Percentiles rank a stretch among this genome's conserved stretches.
Conservation (phyloP, 2,797 vertebrate species). For the Poecilia wingei region DNA sequence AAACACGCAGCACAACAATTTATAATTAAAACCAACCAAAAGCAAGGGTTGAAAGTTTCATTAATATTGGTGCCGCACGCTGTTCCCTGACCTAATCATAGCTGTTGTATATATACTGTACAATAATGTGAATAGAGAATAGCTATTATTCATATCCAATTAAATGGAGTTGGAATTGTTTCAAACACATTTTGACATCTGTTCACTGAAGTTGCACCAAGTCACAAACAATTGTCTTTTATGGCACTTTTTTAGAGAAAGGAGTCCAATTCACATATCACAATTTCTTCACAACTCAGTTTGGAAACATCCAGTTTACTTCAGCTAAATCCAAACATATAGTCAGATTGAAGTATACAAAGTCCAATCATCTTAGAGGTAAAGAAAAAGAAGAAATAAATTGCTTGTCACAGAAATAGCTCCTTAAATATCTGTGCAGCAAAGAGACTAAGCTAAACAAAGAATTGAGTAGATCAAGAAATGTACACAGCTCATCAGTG, state of each 20-base stretch:
- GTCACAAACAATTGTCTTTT: not conserved
- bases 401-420: not conserved
- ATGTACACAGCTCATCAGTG: not conserved
- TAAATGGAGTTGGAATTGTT: not conserved
- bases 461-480: not conserved
- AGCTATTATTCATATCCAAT: not conserved
- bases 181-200: not conserved
- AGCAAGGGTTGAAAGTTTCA: constrained; percentile 64
- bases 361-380: not conserved
- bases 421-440: not conserved
- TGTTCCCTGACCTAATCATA: constrained; percentile 54
- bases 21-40: constrained; percentile 77
- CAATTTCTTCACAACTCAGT: not conserved
- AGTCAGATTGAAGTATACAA: not conserved
- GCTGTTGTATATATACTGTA: constrained; percentile 37
- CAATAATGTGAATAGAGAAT: not conserved
- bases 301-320: not conserved
- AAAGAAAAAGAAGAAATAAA: not conserved
- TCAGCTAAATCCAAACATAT: not conserved
- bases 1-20: constrained; percentile 73
- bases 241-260: not conserved
- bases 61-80: constrained; percentile 68
- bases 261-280: not conserved
- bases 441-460: not conserved
- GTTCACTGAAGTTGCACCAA: not conserved